Evolutionary conservation across 2,113 vertebrate species (phyloP), one percentile per base, ranked within the genome.

Genomic region (Onychostruthus taczanowskii): DNA sequence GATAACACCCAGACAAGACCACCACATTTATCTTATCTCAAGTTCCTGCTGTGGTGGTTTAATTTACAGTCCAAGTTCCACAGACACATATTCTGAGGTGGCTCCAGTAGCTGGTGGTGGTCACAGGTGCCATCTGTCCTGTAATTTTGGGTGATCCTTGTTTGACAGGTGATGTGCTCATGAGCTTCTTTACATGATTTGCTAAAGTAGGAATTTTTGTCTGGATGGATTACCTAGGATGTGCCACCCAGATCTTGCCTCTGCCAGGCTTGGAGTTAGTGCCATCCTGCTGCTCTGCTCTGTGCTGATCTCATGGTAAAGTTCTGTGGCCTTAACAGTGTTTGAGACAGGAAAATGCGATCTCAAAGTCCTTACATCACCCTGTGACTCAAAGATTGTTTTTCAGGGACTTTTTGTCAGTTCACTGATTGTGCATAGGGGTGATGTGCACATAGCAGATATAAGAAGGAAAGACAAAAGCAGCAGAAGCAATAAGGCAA

Each of bases 21-120:
- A 24, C 5, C 24, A 41, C 35, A 30, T 56, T 41, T 49, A 20
- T 39, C 41, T 12, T 56, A 19, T 20, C n/a, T 24, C 59, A n/a
- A 5, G 13, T 7, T n/a, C 35, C 6, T 0, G 0, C 12, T 39
- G 5, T 46, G 14, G 5, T n/a, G n/a, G 10, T 56, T 66, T 24
- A 47, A 56, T 13, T 66, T 24, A 7, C 20, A 49, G 35, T n/a
- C 43, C 43, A 24, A 30, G 20, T 11, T 49, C 50, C 43, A n/a
- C 2, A 6, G 50, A 58, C 10, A 8, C 7, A 14, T 11, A 52
- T 28, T 73, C 50, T 10, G 3, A 4, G 7, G 20, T 10, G 16
- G 16, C 12, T 56, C 2, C 43, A 24, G 43, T 56, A 43, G 30
- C 8, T 23, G 24, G 5, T 80, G 19, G 19, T 66, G 35, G 30